These are phyloP conservation scores for Oryzias dopingdopingensis DNA, from an alignment of 2,797 vertebrate species.

Conservation along the genomic window DNA sequence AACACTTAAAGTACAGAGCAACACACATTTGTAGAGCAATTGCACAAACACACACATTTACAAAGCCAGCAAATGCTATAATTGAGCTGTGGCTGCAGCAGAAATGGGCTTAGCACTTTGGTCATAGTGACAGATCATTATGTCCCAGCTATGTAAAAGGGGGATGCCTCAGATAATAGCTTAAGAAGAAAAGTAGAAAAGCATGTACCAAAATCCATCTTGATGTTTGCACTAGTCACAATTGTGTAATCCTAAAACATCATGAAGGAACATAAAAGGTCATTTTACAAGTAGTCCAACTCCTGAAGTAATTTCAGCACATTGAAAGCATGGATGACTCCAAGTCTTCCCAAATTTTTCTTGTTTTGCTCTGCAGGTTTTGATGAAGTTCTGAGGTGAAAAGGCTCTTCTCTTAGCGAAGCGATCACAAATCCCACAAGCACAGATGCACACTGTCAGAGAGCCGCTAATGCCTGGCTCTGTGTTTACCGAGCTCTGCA, in stretches of 20 bases:
- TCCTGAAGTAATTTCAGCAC: conserved; percentile 20
- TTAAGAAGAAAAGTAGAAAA: conserved; percentile 44
- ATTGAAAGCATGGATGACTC: conserved; percentile 12
- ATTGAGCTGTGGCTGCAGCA: conserved; percentile 37
- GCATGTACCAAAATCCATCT: conserved; percentile 2
- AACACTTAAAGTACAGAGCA: conserved; percentile 2
- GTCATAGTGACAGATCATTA: conserved; percentile 37
- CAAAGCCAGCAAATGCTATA: conserved; percentile 14
- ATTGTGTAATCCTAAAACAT: conserved; percentile 13
- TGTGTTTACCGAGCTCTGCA: conserved; percentile 56
- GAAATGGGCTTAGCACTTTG: conserved; percentile 50
- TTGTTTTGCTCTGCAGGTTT: conserved; percentile 33
- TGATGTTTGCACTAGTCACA: conserved; percentile 18
- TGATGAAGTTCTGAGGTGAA: conserved; percentile 22
- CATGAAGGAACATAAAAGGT: conserved; percentile 4
- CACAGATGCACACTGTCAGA: conserved; percentile 23
- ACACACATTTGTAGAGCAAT: neutral
- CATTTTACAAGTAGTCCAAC: neutral
- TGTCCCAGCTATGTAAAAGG: conserved; percentile 26
- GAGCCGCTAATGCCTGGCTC: conserved; percentile 35
- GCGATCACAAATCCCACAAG: conserved; percentile 55
- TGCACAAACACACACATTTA: neutral
- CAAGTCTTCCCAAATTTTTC: conserved; percentile 20
- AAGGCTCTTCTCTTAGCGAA: conserved; percentile 45
- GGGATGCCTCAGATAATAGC: conserved; percentile 14